Evolutionary conservation across 1,140 invertebrate species (phyloP), one percentile per base, ranked within the genome.

Genomic region (Bombus impatiens): DNA sequence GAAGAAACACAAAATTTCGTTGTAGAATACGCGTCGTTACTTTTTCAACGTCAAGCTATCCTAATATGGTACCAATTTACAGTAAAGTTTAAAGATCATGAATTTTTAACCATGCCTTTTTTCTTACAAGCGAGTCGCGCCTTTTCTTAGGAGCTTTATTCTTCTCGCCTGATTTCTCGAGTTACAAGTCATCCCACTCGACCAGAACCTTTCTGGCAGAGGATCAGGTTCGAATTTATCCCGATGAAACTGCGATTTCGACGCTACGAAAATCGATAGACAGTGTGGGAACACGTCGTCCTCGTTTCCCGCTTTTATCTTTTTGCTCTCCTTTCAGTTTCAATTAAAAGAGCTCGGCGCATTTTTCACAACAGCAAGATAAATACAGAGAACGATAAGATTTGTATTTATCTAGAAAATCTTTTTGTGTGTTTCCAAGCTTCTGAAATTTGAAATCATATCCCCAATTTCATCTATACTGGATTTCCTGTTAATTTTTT

Each of bases 201-300:
- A 42, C 10, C 44, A 37, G n/a, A 35, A 44, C 32, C 40, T 40
- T 62, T 42, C 28, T 35, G 8, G 28, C 13, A 22, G 44, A 6
- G 10, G 25, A 13, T 28, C 18, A 18, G 3, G 22, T 4, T 1
- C 37, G 79, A 59, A 81, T 72, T 81, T 72, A 72, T 42, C 32
- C n/a, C 18, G 37, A 71, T 53, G 68, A 81, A 71, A 81, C 35
- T 15, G 68, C 79, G n/a, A 62, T 22, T 74, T 62, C 13, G 47
- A 37, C 4, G 35, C 5, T 1, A 22, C n/a, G 22, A 32, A 35
- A 37, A 37, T 44, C n/a, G 28, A 42, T 25, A 32, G 28, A 42
- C 12, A 42, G 2, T 10, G 37, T 40, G n/a, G 2, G 1, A 67
- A 44, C 3, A 18, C 22, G 28, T 81, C 44, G 1, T 35, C 8